Evolutionary conservation across 2,888 invertebrate genomes (phyloP), one percentile per base, ranked within the genome.

Genomic region (Stegana nigrithorax): DNA sequence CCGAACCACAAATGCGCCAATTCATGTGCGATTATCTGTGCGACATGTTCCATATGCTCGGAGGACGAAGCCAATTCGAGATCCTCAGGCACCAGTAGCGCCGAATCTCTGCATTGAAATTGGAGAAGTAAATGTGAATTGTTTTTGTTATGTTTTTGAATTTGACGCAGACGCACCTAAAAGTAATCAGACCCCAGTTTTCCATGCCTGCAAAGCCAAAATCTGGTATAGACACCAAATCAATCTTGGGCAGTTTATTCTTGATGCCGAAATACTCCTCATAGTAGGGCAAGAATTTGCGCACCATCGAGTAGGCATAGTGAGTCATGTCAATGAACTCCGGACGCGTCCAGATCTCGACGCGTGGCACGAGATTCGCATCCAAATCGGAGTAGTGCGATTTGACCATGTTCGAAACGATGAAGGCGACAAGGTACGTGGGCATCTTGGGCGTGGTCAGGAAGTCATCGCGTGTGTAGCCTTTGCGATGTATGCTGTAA

Each of bases 1-100:
- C 93, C 93, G 72, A 93, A 92, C 93, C 93, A 93, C 88, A 91
- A 92, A 81, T 95, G 95, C 1, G 92, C 90, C 58, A 93, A 83
- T 83, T 95, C 95, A 76, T 95, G 95, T 0, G 91, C 88, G 4
- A 93, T 87, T 2, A 91, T 89, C 21, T 90, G 88, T 1, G 90
- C 90, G 1, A 92, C 88, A 55, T 88, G 87, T 72, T 92, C 90
- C 70, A 89, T 88, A 67, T 90, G 88, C 68, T 86, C 87, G 32
- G 89, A 87, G 25, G 90, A 86, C 25, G 85, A 85, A 29, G 83
- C 84, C 55, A 81, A 73, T 53, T 83, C 81, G 61, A 81, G 75
- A 71, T 84, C 84, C 73, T 83, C 80, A 1, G 86, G 86, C 12
- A 85, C 86, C 1, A 91, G 81, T 44, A 91, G 85, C 1, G 88